phyloP scores from a whole-genome alignment of 2,888 invertebrate genomes.

The Pollenia angustigena region DNA sequence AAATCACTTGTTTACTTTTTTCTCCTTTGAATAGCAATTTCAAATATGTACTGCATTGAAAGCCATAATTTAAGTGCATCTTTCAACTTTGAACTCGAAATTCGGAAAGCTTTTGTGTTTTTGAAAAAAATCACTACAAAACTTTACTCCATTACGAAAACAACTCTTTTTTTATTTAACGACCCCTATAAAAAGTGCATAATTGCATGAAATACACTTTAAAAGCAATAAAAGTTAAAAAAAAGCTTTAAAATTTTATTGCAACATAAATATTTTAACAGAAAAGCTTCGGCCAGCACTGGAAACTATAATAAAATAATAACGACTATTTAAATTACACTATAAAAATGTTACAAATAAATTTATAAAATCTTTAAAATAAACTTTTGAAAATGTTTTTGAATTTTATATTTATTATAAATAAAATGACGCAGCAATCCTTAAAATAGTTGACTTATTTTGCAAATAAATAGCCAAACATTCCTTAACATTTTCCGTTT shows the following conservation, averaged over 20 bases:
- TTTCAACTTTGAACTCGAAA: too few species aligned
- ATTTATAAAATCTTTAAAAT: background rate
- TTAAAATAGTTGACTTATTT: background rate
- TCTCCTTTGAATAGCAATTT: too few species aligned
- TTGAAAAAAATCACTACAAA: too few species aligned
- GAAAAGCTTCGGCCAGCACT: background rate
- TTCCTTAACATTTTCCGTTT: conserved; percentile 43
- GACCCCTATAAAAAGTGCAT: conserved; percentile 57
- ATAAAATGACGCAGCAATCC: too few species aligned
- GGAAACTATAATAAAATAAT: background rate
- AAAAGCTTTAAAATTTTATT: conserved; percentile 54
- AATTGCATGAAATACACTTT: conserved; percentile 50
- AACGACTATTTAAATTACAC: conserved; percentile 17
- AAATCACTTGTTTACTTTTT: too few species aligned
- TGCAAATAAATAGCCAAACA: background rate
- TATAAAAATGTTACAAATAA: background rate
- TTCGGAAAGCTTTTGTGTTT: too few species aligned
- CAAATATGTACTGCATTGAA: too few species aligned
- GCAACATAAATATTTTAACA: conserved; percentile 47
- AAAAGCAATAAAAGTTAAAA: conserved; percentile 19
- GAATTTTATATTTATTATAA: too few species aligned
- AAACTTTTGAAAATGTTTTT: too few species aligned
- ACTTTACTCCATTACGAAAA: background rate
- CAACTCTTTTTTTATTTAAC: conserved; percentile 9
- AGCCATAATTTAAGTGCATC: too few species aligned